These are phyloP conservation scores for Procambarus clarkii DNA, from an alignment of 1,140 invertebrate species.

Conservation along the genomic window DNA sequence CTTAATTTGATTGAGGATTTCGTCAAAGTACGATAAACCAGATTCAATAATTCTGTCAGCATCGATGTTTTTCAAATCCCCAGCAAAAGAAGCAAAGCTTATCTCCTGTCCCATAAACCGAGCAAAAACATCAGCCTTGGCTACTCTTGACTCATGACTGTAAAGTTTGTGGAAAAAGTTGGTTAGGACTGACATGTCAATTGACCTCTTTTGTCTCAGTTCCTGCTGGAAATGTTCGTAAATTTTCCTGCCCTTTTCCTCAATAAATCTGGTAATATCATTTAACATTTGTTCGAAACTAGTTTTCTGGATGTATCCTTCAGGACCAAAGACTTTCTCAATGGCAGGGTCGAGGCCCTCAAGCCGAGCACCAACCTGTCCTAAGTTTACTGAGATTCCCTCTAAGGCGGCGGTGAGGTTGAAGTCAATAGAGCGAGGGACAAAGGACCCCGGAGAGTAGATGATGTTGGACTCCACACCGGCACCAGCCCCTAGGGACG, in stretches of 20 bases:
- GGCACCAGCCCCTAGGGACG: slow-evolving; percentile 32
- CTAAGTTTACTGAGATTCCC: slow-evolving; percentile 39
- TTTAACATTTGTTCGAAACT: slow-evolving; percentile 29
- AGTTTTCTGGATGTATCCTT: slow-evolving; percentile 30
- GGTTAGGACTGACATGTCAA: slow-evolving; percentile 4
- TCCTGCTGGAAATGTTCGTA: background rate
- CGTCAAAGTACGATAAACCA: background rate
- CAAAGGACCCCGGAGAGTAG: slow-evolving; percentile 35
- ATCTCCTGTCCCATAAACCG: slow-evolving; percentile 51
- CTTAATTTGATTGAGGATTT: background rate
- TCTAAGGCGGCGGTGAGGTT: slow-evolving; percentile 41
- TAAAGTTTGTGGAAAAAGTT: slow-evolving; percentile 35
- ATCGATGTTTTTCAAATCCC: slow-evolving; percentile 9
- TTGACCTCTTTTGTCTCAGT: background rate
- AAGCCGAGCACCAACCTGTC: slow-evolving; percentile 36
- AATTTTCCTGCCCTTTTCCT: slow-evolving; percentile 3
- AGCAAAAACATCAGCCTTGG: slow-evolving; percentile 47
- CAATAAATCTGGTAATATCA: slow-evolving; percentile 4
- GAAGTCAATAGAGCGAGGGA: slow-evolving; percentile 32
- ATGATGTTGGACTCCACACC: slow-evolving; percentile 44
- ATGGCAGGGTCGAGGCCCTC: slow-evolving; percentile 49
- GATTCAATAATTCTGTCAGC: background rate
- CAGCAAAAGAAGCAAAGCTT: slow-evolving; percentile 21
- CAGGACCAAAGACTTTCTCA: slow-evolving; percentile 40
- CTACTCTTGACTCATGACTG: background rate